Conservation (phyloP, 2,797 vertebrate species). For the Otolemur crassicaudatus region DNA sequence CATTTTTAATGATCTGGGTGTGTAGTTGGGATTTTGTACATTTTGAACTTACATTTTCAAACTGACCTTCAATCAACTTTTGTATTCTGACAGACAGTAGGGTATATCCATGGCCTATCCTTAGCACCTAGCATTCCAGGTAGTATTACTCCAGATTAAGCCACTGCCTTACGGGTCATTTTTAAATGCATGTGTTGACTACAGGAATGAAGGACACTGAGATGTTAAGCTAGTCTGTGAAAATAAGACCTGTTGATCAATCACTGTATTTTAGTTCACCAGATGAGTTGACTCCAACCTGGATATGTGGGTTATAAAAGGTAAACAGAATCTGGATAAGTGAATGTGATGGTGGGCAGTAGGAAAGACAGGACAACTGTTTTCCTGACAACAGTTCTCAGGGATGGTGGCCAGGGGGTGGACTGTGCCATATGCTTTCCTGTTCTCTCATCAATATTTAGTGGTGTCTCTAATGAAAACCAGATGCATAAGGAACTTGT, state of each 20-base stretch:
- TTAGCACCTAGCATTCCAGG: background rate
- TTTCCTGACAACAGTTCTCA: background rate
- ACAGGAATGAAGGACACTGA: background rate
- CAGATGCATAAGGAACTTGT: background rate
- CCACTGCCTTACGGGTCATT: background rate
- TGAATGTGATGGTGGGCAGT: background rate
- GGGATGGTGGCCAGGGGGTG: background rate
- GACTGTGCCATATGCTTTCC: background rate
- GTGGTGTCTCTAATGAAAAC: slow-evolving; percentile 12
- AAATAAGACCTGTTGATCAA: background rate
- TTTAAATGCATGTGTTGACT: background rate
- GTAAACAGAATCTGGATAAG: background rate
- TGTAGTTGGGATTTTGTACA: background rate
- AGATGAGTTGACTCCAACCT: background rate
- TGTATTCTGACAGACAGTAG: background rate
- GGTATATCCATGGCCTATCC: background rate
- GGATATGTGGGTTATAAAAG: background rate
- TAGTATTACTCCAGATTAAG: background rate
- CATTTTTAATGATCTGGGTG: background rate
- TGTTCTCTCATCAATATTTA: background rate
- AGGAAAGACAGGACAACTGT: background rate
- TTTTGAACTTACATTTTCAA: slow-evolving; percentile 17
- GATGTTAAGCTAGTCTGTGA: background rate
- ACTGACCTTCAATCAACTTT: background rate
- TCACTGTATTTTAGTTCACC: background rate